Evolutionary conservation across 2,113 vertebrate species (phyloP).

Genomic region (Phodopus roborovskii): DNA sequence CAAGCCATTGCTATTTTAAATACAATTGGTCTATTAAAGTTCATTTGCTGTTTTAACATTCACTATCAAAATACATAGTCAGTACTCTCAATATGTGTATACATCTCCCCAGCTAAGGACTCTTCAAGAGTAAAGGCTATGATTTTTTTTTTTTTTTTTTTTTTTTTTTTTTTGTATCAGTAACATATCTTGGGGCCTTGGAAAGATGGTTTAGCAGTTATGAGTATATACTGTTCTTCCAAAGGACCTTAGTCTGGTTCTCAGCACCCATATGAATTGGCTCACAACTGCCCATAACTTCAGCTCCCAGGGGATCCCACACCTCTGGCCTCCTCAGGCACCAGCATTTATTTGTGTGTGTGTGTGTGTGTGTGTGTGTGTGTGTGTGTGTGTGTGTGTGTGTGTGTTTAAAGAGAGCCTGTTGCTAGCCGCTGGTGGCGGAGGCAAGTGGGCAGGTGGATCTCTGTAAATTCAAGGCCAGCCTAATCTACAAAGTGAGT

Average conservation of each 20-base stretch:
- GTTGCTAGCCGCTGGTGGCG: background rate
- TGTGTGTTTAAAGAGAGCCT: background rate
- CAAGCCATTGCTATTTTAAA: slow-evolving; percentile 7
- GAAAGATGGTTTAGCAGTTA: background rate
- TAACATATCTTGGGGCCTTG: background rate
- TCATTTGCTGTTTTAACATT: slow-evolving; percentile 37
- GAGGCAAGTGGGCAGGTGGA: too few relatives aligned
- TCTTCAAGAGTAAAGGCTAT: background rate
- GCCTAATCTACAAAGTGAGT: background rate
- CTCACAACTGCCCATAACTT: background rate
- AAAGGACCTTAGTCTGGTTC: background rate
- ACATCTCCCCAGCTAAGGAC: background rate
- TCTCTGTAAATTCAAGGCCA: too few relatives aligned
- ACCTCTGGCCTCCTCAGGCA: background rate
- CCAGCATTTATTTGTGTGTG: background rate
- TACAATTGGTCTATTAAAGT: background rate
- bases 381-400: background rate
- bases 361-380: background rate
- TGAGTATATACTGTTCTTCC: background rate
- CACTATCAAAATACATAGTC: background rate
- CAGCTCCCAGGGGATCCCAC: background rate
- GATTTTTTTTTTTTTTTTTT: slow-evolving; percentile 59
- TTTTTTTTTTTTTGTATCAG: slow-evolving; percentile 50
- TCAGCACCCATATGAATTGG: background rate
- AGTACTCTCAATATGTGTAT: background rate